These are phyloP conservation scores for Apaloderma vittatum DNA, from an alignment of 2,113 vertebrate species.

Conservation along the genomic window DNA sequence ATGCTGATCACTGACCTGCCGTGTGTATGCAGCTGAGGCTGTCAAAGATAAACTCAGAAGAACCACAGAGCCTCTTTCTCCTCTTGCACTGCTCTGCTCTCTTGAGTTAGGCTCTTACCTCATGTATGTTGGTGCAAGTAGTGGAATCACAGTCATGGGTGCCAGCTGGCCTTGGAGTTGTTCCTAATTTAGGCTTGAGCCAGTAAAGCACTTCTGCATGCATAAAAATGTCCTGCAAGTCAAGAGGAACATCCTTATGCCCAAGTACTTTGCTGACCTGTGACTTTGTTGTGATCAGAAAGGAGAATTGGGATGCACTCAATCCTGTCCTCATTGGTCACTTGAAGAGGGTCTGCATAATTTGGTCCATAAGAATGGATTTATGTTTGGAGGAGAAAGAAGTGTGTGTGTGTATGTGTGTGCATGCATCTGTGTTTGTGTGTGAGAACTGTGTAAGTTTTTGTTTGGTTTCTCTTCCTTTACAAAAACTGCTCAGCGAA, in stretches of 20 bases:
- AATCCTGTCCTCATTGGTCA: background rate
- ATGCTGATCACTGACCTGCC: conserved; percentile 36
- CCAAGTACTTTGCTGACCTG: conserved; percentile 20
- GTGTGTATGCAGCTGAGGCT: conserved; percentile 39
- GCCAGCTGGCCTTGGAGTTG: conserved; percentile 12
- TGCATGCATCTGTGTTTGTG: background rate
- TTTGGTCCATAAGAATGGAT: conserved; percentile 1
- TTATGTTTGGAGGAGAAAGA: background rate
- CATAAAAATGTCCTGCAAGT: conserved; percentile 21
- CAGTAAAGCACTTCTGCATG: conserved; percentile 14
- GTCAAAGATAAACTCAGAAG: conserved; percentile 54
- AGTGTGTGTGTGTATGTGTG: background rate
- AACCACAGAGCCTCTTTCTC: conserved; percentile 67
- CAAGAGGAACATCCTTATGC: conserved; percentile 18
- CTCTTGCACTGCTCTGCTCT: conserved; percentile 62
- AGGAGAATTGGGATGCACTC: background rate
- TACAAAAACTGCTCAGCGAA: background rate
- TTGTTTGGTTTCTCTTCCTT: conserved; percentile 34
- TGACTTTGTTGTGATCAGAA: conserved; percentile 4
- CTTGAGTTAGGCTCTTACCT: conserved; percentile 61
- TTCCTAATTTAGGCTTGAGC: background rate
- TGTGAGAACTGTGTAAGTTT: background rate
- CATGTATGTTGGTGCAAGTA: conserved; percentile 53
- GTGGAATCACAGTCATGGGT: background rate
- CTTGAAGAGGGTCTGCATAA: conserved; percentile 28